phyloP scores from a whole-genome alignment of 2,888 invertebrate species.

The Eurytoma adleriae region DNA sequence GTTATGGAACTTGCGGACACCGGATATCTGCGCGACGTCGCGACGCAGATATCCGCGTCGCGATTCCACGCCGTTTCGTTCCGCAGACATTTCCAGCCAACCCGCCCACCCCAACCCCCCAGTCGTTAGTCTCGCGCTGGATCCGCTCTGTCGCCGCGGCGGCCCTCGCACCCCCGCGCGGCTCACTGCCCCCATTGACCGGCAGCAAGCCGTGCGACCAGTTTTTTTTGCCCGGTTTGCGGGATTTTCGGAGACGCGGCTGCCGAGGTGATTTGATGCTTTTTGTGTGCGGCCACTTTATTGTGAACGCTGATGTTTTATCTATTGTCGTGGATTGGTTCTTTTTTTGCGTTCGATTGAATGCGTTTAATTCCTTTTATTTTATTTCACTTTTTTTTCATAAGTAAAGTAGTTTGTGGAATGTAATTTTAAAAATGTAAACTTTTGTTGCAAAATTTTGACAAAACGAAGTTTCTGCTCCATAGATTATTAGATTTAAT shows the following conservation, averaged over 20 bases:
- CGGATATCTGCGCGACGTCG: constrained; percentile 60
- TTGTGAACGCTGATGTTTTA: neutral
- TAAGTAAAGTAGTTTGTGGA: no score
- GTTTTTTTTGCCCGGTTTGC: constrained; percentile 11
- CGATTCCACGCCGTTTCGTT: constrained; percentile 63
- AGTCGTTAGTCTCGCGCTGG: constrained; percentile 11
- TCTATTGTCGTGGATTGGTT: no score
- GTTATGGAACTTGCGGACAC: constrained; percentile 18
- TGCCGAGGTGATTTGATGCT: neutral
- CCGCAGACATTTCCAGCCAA: constrained; percentile 57
- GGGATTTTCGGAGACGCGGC: constrained; percentile 10
- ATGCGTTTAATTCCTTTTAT: no score
- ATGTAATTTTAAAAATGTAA: no score
- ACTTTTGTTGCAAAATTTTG: no score
- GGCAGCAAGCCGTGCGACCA: constrained; percentile 1
- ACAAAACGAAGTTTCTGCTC: no score
- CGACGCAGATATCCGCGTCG: constrained; percentile 55
- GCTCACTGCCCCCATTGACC: constrained; percentile 14
- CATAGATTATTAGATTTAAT: no score
- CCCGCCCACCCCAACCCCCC: constrained; percentile 40
- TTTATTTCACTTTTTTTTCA: no score
- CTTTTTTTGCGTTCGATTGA: no score
- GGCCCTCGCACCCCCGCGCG: neutral
- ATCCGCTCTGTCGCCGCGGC: constrained; percentile 1
- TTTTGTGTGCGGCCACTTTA: neutral